Conservation (phyloP, 2,888 invertebrate species). For the Pheosia gnoma region DNA sequence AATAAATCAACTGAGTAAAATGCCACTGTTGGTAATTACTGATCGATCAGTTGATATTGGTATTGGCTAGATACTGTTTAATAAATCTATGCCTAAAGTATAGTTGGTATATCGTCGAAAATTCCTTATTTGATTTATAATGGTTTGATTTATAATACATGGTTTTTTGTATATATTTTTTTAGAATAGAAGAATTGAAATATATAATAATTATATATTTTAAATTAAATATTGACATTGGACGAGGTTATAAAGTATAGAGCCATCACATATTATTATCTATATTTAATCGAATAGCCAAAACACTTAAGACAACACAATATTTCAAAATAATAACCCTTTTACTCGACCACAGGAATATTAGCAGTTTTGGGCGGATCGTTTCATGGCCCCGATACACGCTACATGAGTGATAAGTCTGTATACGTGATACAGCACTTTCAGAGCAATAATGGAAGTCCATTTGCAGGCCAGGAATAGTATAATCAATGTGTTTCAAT, state of each 20-base stretch:
- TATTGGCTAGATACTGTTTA: conserved; percentile 17
- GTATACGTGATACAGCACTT: conserved; percentile 41
- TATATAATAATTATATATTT: no score
- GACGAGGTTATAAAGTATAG: background rate
- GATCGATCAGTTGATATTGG: conserved; percentile 49
- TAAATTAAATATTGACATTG: background rate
- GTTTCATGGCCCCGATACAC: conserved; percentile 54
- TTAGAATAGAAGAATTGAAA: no score
- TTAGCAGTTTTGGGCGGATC: conserved; percentile 54
- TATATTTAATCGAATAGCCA: conserved; percentile 26
- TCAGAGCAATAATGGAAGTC: conserved; percentile 40
- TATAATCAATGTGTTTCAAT: background rate
- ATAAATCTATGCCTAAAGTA: background rate
- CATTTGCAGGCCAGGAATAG: conserved; percentile 29
- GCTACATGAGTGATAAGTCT: conserved; percentile 55
- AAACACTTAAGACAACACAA: conserved; percentile 52
- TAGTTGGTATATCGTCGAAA: no score
- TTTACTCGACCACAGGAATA: conserved; percentile 50
- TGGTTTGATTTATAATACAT: no score
- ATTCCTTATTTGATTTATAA: no score
- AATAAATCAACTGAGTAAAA: conserved; percentile 59
- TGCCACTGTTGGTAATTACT: conserved; percentile 52
- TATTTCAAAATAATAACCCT: conserved; percentile 67
- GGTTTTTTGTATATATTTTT: no score
- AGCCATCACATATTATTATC: conserved; percentile 4